Percentiles rank a stretch among this genome's conserved stretches.
phyloP scores from a whole-genome alignment of 2,113 vertebrate genomes.

The Anseranas semipalmata region DNA sequence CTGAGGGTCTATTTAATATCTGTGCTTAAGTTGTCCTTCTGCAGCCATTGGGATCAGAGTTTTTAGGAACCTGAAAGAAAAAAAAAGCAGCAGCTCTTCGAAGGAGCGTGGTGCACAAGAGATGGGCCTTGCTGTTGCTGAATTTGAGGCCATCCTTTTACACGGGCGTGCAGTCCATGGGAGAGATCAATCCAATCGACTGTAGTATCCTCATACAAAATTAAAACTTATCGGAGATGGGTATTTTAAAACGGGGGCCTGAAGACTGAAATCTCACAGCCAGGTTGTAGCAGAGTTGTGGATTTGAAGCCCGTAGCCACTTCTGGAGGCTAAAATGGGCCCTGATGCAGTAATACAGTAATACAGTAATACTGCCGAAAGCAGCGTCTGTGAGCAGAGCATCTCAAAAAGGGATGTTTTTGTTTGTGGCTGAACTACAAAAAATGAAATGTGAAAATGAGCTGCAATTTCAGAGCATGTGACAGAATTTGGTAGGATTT shows the following conservation, averaged over 20 bases:
- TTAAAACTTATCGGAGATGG: neutral
- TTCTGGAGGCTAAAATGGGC: neutral
- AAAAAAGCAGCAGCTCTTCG: neutral
- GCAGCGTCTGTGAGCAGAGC: neutral
- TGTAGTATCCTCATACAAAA: neutral
- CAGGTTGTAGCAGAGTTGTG: neutral
- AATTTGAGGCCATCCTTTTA: neutral
- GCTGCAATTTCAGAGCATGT: fast-evolving
- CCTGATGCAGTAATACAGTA: fast-evolving
- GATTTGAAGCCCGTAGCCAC: neutral
- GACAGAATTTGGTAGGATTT: neutral
- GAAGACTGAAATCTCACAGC: neutral
- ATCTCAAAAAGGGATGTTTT: neutral
- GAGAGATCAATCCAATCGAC: neutral
- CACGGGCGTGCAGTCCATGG: neutral
- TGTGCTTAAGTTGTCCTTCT: neutral
- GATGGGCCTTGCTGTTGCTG: neutral
- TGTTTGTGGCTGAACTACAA: neutral
- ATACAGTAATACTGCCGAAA: too few species aligned
- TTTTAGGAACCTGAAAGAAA: neutral
- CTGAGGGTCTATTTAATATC: neutral
- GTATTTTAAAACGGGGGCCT: neutral
- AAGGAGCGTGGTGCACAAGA: neutral
- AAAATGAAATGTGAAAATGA: neutral
- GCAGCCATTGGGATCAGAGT: neutral